Percentiles rank a stretch among this genome's conserved stretches.
Conservation (phyloP, 2,888 invertebrate species). For the Apantesis nais region DNA sequence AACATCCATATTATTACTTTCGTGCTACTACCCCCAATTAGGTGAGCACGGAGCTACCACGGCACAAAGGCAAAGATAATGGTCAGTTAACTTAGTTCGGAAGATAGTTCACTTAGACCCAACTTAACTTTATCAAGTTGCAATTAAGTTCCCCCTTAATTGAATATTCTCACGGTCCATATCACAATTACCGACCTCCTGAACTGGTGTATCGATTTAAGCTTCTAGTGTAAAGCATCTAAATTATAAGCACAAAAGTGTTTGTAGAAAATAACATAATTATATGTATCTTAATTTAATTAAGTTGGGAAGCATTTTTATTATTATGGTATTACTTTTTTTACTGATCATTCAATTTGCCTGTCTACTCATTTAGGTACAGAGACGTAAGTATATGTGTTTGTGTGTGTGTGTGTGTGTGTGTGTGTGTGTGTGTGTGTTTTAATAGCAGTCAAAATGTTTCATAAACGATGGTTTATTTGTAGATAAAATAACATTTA, state of each 20-base stretch:
- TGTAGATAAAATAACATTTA: no score
- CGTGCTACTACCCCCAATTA: slow-evolving; percentile 71
- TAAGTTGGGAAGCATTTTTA: no score
- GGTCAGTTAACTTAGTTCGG: slow-evolving; percentile 84
- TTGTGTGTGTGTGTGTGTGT: no score
- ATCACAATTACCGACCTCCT: slow-evolving; percentile 79
- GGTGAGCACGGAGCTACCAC: slow-evolving; percentile 69
- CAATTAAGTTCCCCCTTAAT: slow-evolving; percentile 83
- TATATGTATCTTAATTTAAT: no score
- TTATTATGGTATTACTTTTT: no score
- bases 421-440: no score
- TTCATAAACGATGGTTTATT: no score
- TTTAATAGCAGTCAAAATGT: no score
- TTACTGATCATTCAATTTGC: no score
- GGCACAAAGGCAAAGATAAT: slow-evolving; percentile 85
- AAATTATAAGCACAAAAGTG: background rate
- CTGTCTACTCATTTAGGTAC: no score
- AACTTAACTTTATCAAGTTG: slow-evolving; percentile 83
- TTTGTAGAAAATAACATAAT: no score
- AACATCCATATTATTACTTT: slow-evolving; percentile 51
- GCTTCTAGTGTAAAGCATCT: slow-evolving; percentile 23
- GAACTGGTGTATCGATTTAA: slow-evolving; percentile 76
- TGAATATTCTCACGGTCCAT: slow-evolving; percentile 82
- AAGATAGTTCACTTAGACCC: slow-evolving; percentile 84
- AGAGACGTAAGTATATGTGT: no score